A percentile compares a stretch with the other conserved stretches of the same genome.
Conservation (phyloP, 2,113 vertebrate species). For the Nothoprocta perdicaria region DNA sequence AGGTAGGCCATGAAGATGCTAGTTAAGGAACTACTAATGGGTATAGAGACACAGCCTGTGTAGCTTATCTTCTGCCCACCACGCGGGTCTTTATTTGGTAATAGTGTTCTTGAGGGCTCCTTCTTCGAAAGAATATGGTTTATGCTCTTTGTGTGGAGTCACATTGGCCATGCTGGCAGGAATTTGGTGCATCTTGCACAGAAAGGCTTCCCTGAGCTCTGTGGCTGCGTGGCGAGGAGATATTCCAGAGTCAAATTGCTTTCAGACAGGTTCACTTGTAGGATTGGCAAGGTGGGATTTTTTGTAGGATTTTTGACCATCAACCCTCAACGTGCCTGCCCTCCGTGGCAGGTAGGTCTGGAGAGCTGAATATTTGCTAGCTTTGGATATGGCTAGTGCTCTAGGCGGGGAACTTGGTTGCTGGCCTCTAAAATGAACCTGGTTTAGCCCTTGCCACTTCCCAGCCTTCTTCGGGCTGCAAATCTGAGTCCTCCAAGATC, state of each 20-base stretch:
- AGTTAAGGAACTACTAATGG: not conserved
- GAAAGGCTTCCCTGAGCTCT: not conserved
- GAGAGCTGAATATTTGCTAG: not conserved
- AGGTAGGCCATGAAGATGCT: not conserved
- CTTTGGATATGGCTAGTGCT: not conserved
- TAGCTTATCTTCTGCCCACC: not conserved
- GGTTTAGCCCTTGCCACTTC: not conserved
- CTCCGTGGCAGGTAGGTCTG: not conserved
- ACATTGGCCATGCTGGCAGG: not conserved
- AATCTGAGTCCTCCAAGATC: not conserved
- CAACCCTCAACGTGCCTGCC: not conserved
- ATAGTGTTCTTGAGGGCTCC: not conserved
- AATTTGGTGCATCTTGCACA: not conserved
- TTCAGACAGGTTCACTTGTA: not conserved
- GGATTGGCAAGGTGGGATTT: not conserved
- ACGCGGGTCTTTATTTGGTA: not conserved
- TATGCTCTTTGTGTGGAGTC: not conserved
- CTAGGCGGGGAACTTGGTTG: not conserved
- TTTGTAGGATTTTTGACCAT: not conserved
- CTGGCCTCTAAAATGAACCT: not conserved
- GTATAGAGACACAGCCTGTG: not conserved
- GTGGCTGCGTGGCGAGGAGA: not conserved
- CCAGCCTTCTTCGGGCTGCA: not conserved
- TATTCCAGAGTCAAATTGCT: not conserved
- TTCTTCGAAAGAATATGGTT: not conserved